Percentiles rank a stretch among this genome's conserved stretches.
These are phyloP conservation scores for Lepidocyrtoides sp. DNA, from an alignment of 2,888 invertebrate species.

Conservation along the genomic window DNA sequence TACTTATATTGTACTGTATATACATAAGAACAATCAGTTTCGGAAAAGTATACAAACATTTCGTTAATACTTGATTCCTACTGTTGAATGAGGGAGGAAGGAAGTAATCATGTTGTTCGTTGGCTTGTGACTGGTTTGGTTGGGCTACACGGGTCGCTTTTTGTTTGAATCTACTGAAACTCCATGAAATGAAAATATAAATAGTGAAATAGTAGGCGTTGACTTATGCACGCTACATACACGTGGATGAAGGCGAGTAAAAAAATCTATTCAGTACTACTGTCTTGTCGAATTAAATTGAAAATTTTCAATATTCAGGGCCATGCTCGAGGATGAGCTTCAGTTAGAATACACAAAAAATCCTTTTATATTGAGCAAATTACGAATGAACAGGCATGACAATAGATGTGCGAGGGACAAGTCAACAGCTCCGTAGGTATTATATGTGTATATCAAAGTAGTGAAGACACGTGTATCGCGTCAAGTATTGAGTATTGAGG, in stretches of 20 bases:
- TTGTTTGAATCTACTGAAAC: background rate
- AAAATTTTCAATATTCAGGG: conserved; percentile 28
- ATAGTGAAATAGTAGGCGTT: conserved; percentile 16
- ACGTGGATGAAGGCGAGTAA: background rate
- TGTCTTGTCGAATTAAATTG: conserved; percentile 32
- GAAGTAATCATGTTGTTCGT: conserved; percentile 72
- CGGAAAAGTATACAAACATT: background rate
- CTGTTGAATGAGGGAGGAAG: conserved; percentile 64
- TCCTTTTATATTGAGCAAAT: conserved; percentile 38
- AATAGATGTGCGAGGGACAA: background rate
- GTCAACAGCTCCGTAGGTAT: background rate
- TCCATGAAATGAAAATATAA: background rate
- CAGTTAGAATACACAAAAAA: conserved; percentile 34
- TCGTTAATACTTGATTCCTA: background rate
- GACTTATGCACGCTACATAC: background rate
- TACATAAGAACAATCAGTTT: background rate
- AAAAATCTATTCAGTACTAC: background rate
- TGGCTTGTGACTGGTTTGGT: conserved; percentile 43
- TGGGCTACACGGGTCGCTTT: too few species aligned
- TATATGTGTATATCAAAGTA: background rate
- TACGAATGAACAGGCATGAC: background rate
- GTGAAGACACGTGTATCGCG: conserved; percentile 28
- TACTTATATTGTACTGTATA: background rate
- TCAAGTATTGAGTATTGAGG: conserved; percentile 33
- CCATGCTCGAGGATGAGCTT: conserved; percentile 45